Base-by-base conservation (phyloP, 1,140 invertebrate species). In the Drosophila miranda region DNA sequence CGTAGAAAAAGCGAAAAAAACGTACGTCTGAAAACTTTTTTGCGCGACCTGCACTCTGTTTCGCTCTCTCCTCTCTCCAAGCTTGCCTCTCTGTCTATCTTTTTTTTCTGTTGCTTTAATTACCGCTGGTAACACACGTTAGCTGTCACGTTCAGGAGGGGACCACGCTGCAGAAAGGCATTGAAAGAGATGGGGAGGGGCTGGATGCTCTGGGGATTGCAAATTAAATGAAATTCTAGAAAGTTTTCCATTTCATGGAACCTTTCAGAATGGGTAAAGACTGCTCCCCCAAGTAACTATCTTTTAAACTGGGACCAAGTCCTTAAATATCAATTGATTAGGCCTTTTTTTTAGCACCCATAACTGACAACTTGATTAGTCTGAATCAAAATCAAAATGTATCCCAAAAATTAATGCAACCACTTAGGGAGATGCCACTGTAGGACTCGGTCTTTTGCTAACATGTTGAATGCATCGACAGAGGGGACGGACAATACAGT, bases 1-100 rank as follows among this genome's bases (percentile, higher is more conserved):
- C 23, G 48, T 41, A 41, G 38, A 23, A 50, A 19, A 68, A 34
- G 21, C 19, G 9, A 19, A 46, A 14, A 34, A 26, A 45, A 2
- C 16, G 42, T 64, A 74, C 54, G 77, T 80, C 77, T 75, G 77
- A 45, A 44, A 80, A 80, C 49, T 80, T 80, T 78, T 67, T 51
- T 61, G 58, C 52, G 55, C 63, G 58, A 45, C 69, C 69, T 57
- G 57, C 57, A 44, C 53, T 58, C 28, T 14, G 21, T 63, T 21
- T 66, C 19, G 28, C 28, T 30, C 28, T 30, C 28, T 28, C 16
- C 6, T 28, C 28, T 30, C 28, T 30, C 28, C 1, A 8, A 8
- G 7, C 9, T 8, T 8, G 4, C 23, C 23, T 34, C 9, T 11
- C 34, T 34, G 8, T 34, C 30, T 11, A 3, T 34, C 30, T 34